Base-by-base conservation (phyloP, 2,888 invertebrate species). In the Heliothis peltigera region DNA sequence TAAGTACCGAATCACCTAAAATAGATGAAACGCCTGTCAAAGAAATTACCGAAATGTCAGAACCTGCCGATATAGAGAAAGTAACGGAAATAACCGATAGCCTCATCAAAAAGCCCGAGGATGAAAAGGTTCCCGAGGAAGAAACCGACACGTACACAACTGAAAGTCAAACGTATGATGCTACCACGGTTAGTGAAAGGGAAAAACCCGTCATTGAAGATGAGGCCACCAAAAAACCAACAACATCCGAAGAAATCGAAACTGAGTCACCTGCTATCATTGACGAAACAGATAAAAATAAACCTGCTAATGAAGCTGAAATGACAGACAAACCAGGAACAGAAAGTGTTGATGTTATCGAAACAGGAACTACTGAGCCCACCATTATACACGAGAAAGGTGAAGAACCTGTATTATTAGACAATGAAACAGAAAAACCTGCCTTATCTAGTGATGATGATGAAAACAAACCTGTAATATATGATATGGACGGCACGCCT, bases 21-120 rank as follows among this genome's bases (percentile, higher is more conserved):
- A 18, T 49, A n/a, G 60, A 71, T n/a, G 21, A 62, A 64, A 58
- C 55, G 17, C 53, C 68, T 51, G 22, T 22, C 39, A 54, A 53
- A 19, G 58, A 56, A 56, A 6, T 18, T 35, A 68, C 78, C 17
- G 76, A 76, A 39, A 72, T 56, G 57, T 21, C 10, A 2, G 7
- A 44, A 57, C 10, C 49, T 8, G 3, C 17, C 28, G 56, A 62
- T 0, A 67, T 3, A 44, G 57, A 61, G 0, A 57, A 12, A 4
- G 42, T n/a, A 43, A 57, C 57, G 0, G 19, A 57, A 43, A n/a
- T 51, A 32, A 46, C 68, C 12, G 61, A 61, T 28, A 35, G 42
- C 10, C 25, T 57, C 2, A 54, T 51, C 35, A 21, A 46, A 1
- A 71, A 53, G 42, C 54, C 54, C 18, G 19, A 22, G 0, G 48